Base-by-base conservation (phyloP, 1,140 invertebrate genomes). In the Drosophila dunni region DNA sequence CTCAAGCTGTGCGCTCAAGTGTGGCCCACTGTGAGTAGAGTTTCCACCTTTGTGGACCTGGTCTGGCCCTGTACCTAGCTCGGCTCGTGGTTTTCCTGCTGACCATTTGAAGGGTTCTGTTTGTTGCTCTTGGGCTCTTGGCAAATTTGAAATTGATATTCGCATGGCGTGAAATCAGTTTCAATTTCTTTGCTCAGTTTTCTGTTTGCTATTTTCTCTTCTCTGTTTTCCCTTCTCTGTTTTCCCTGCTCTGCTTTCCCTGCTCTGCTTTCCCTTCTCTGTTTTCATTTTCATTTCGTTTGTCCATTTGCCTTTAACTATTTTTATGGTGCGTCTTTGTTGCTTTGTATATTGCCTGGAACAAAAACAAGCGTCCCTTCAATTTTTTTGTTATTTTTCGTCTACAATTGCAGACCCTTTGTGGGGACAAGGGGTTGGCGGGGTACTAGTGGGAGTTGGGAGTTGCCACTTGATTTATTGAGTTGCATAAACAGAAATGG, bases 401-500 rank as follows among this genome's bases (percentile, higher is more conserved):
- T 9, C 69, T 62, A 45, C 51, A 56, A 57, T 72, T 72, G 61
- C 61, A 45, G 13, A 29, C 24, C 24, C 24, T 29, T 29, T 29
- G 24, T 0, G 24, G 0, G 34, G 24, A 24, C 15, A n/a, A 9
- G 60, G 4, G 17, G 46, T 5, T 0, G 20, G 17, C 2, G 15
- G 20, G n/a, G 46, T 15, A 20, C 17, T 20, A 17, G 33, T 2
- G 50, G 57, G 65, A 29, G 24, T 29, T 29, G 24, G 24, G 6
- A 29, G 74, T 24, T 48, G 88, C 61, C 54, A 74, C 79, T 79
- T 91, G 89, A 91, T 91, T 91, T 91, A 91, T 91, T 90, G 89
- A 91, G 82, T 91, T 91, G 89, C 89, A 91, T 91, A 91, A 91
- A 91, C 84, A 91, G 79, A 90, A 91, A 91, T 79, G 89, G 89